Base-by-base conservation (phyloP, 2,888 invertebrate species). In the Acleris holmiana region DNA sequence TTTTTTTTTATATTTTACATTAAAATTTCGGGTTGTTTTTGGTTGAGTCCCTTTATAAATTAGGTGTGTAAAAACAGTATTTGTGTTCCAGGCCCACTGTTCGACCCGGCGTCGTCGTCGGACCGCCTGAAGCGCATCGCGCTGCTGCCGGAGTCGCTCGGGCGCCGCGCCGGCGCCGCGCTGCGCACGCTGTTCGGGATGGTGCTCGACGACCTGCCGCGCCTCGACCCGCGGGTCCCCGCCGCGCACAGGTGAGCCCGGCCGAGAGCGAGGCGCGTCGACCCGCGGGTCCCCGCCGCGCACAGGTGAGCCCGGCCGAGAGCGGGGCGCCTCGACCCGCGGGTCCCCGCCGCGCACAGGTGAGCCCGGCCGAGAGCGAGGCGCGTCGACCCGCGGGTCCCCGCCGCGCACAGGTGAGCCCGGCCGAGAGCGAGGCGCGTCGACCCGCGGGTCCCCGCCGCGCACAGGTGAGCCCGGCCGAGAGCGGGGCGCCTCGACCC, bases 181-280 rank as follows among this genome's bases (percentile, higher is more conserved):
- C 59, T 65, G 29, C 53, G 59, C 0, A 59, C 64, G 29, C 54
- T 65, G 41, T 65, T 65, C 54, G 64, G 64, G 4, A 65, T 65
- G 64, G 64, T 65, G 54, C 54, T 65, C 15, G 64, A 65, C 44
- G 64, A 65, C 21, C 19, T 59, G 49, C 3, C 15, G 7, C 15
- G 40, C 19, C 15, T 1, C 21, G 62, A 51, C 51, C 50, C 21
- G 21, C 17, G 18, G n/a, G 44, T 17, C n/a, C 6, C 17, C n/a
- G 44, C 44, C 44, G 44, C 17, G 44, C 44, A 44, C 5, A 17
- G 44, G 44, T 44, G 44, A 17, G 44, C 3, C 35, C 35, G 35
- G 35, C 35, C 35, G 35, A 35, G 35, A 13, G 35, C 35, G 8
- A n/a, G n/a, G 35, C 35, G 35, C 35, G 2, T 21, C 21, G 21